A percentile compares a stretch with the other conserved stretches of the same genome.
Evolutionary conservation across 2,888 invertebrate species (phyloP).

Genomic region (Kryphioiulus occultus): DNA sequence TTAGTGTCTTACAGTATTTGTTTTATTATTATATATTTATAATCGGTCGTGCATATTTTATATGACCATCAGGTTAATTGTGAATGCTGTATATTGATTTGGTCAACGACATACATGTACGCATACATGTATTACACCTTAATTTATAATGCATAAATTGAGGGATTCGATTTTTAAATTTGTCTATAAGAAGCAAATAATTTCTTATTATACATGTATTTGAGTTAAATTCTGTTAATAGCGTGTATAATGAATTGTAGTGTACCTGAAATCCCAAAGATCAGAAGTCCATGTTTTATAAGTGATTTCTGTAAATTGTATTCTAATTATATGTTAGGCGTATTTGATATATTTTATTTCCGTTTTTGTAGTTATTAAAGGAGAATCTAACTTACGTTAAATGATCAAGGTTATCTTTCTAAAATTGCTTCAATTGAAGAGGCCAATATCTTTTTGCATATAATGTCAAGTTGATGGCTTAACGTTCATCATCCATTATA

Average conservation of each 20-base stretch:
- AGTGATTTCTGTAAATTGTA: slow-evolving; percentile 17
- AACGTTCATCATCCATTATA: not conserved
- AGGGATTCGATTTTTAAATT: not conserved
- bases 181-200: not conserved
- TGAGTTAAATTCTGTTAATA: not conserved
- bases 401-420: not conserved
- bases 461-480: not conserved
- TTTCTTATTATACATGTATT: not conserved
- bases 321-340: not conserved
- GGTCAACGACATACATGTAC: not conserved
- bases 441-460: not conserved
- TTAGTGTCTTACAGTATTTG: slow-evolving; percentile 16
- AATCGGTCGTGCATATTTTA: not conserved
- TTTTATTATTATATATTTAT: slow-evolving; percentile 13
- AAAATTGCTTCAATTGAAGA: not conserved
- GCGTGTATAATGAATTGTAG: not conserved
- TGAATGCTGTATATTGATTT: slow-evolving; percentile 28
- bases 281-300: not conserved
- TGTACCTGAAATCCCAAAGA: not conserved
- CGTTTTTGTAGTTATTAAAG: not conserved
- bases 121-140: not conserved
- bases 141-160: not conserved
- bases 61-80: not conserved
- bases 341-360: not conserved
- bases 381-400: not conserved